Conservation (phyloP, 2,888 invertebrate genomes). For the Pandemis heparana region DNA sequence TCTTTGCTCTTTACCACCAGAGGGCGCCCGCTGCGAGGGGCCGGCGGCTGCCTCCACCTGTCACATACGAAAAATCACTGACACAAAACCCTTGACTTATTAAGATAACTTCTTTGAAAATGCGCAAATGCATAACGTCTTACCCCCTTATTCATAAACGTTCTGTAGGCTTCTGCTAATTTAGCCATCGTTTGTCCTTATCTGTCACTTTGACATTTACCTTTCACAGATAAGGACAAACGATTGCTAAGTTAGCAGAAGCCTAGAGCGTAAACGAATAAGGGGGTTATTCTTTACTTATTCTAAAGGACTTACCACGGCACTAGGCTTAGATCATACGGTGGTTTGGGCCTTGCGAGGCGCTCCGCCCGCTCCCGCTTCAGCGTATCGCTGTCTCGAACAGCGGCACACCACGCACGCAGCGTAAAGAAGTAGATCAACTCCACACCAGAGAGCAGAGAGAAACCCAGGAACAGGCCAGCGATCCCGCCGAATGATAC, state of each 20-base stretch:
- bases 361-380: constrained; percentile 76
- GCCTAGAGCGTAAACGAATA: no score
- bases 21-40: constrained; percentile 56
- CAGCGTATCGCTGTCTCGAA: constrained; percentile 79
- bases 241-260: no score
- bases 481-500: constrained; percentile 89
- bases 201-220: no score
- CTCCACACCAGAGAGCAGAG: constrained; percentile 91
- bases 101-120: no score
- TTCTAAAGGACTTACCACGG: constrained; percentile 64
- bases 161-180: no score
- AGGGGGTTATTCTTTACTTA: no score
- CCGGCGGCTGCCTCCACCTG: constrained; percentile 77
- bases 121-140: no score
- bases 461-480: constrained; percentile 90
- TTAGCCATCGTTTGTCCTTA: no score
- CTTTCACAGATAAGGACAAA: no score
- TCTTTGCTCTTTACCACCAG: constrained; percentile 64
- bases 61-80: no score
- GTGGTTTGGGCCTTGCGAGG: constrained; percentile 70
- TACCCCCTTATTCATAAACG: no score
- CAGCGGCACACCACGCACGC: constrained; percentile 87
- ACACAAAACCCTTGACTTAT: no score
- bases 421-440: constrained; percentile 91
- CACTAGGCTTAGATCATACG: constrained; percentile 76